phyloP scores from a whole-genome alignment of 2,113 vertebrate genomes.

The Cepphus grylle region DNA sequence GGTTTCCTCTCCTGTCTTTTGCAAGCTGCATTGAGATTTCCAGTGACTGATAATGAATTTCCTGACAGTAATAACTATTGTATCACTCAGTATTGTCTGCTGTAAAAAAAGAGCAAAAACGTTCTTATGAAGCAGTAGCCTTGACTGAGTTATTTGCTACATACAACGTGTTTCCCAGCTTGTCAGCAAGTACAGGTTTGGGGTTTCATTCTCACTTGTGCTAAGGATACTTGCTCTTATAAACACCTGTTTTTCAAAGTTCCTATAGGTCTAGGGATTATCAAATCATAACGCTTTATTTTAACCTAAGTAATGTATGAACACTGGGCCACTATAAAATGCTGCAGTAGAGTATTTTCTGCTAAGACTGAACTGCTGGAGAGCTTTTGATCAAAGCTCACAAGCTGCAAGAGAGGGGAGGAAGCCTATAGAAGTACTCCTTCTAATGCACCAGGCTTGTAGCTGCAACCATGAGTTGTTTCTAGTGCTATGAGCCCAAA shows the following conservation, averaged over 20 bases:
- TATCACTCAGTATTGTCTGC: not conserved
- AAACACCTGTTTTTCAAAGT: not conserved
- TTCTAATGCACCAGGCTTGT: not conserved
- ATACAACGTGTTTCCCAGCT: not conserved
- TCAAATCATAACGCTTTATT: not conserved
- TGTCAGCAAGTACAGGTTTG: not conserved
- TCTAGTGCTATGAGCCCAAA: not conserved
- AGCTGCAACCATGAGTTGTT: not conserved
- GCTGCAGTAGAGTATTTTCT: not conserved
- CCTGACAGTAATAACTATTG: not conserved
- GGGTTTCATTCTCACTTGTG: not conserved
- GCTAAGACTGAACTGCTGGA: not conserved
- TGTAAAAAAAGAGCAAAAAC: not conserved
- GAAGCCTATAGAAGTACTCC: not conserved
- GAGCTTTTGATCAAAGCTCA: not conserved
- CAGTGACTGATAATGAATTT: not conserved
- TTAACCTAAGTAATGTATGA: not conserved
- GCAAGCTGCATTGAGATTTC: not conserved
- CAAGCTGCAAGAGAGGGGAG: not conserved
- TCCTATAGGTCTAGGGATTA: not conserved
- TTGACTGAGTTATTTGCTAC: not conserved
- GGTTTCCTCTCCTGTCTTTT: not conserved
- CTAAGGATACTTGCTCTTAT: not conserved
- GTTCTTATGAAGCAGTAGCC: not conserved
- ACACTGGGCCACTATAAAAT: not conserved